Base-by-base conservation (phyloP, 2,888 invertebrate species). In the Drosophila paramelanica region DNA sequence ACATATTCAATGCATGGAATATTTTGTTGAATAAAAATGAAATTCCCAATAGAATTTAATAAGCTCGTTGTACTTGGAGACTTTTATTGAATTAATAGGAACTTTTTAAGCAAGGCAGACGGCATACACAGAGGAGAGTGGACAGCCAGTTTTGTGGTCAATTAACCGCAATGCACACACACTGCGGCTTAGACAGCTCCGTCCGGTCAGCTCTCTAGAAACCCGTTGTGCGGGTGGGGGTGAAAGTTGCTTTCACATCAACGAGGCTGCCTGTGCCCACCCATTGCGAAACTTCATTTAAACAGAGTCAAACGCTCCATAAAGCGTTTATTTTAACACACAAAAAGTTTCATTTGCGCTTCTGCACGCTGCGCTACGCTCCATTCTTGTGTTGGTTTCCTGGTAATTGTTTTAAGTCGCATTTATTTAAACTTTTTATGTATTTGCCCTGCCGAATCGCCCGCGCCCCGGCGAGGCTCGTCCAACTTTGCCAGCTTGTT, bases 371-470 rank as follows among this genome's bases (percentile, higher is more conserved):
- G 58, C 45, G n/a, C 45, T 13, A 8, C 27, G 25, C 59, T 61
- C 59, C 66, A 67, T 59, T 77, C 75, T 64, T 49, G 52, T 58
- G 73, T 66, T 68, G 73, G 67, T 71, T 79, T 79, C 86, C 79
- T 73, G 77, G 73, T 88, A 85, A 88, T 84, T 84, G 83, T 84
- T 84, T 84, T 79, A 88, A 86, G 77, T 85, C 82, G 74, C 77
- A 85, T 85, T 88, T 88, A 80, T 85, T 83, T 82, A 74, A 88
- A 79, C 68, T 77, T 81, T 77, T 49, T 65, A 55, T 57, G 56
- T 73, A 36, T 36, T 68, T 31, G 47, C 61, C 65, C 55, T 61
- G 38, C 47, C 31, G 31, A 61, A 71, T 39, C 60, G 14, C 57
- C 50, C 76, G 36, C 68, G 50, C 51, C 42, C 36, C 36, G 33